Evolutionary conservation across 1,140 invertebrate species (phyloP), one percentile per base, ranked within the genome.

Genomic region (Pseudobourletiella spinata): DNA sequence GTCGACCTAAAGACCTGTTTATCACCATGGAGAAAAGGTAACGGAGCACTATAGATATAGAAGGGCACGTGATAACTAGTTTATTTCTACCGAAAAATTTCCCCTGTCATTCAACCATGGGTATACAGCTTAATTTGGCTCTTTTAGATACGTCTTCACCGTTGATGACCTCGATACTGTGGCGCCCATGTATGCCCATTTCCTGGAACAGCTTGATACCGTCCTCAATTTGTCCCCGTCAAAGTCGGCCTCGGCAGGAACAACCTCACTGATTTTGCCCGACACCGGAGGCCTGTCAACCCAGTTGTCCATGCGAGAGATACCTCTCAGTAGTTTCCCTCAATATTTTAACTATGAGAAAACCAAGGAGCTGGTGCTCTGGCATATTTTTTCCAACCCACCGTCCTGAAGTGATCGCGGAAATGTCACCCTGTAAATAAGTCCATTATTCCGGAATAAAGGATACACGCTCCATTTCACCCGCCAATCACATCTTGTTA

Each of bases 111-210:
- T n/a, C n/a, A n/a, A n/a, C n/a, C n/a, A 48, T 22, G 22, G 44
- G 8, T 26, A n/a, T 54, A 26, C 4, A 8, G 8, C 22, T 25
- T 26, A 30, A 28, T 61, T 15, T 61, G 30, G 16, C 2, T 3
- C 6, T 61, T 71, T 0, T 69, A 79, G 77, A 46, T 91, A 84
- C 72, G 89, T 91, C 2, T 92, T 91, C 69, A 91, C 88, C 3
- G 74, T 89, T 59, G 79, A 81, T 1, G 86, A 91, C 70, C 79
- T 88, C 71, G 87, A 91, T 63, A 82, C 84, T 0, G 82, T 83
- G 24, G 87, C 89, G 2, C 89, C 89, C 0, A 89, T 88, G 77
- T 91, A 87, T 70, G 88, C 90, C 70, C 84, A 88, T 76, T 91
- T 91, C 76, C 72, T 87, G 14, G 77, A 79, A 6, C 76, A 81